Evolutionary conservation across 2,888 invertebrate species (phyloP).

Genomic region (Rotaria magnacalcarata): DNA sequence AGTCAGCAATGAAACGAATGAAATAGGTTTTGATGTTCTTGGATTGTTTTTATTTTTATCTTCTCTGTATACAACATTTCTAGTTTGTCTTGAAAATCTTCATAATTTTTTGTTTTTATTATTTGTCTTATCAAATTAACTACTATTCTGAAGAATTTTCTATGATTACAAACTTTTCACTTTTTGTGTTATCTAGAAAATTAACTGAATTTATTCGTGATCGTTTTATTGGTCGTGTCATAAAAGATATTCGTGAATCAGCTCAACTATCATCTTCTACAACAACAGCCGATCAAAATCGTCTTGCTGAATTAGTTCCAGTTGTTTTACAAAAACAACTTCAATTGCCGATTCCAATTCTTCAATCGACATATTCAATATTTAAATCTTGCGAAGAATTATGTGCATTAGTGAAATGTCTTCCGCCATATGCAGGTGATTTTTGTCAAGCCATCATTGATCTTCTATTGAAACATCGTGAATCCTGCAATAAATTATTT

Average conservation of each 20-base stretch:
- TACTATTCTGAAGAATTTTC: too few species aligned
- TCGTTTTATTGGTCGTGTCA: slow-evolving; percentile 33
- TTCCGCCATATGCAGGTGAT: slow-evolving; percentile 41
- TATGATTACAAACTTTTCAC: too few species aligned
- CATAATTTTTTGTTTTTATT: too few species aligned
- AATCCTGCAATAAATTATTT: slow-evolving; percentile 41
- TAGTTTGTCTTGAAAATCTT: too few species aligned
- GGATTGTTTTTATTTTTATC: too few species aligned
- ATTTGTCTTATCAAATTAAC: too few species aligned
- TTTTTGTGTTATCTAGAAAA: too few species aligned
- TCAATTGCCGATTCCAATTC: slow-evolving; percentile 39
- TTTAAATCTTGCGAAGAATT: slow-evolving; percentile 42
- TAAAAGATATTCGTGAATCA: slow-evolving; percentile 29
- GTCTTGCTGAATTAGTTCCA: slow-evolving; percentile 39
- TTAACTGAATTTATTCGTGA: slow-evolving; percentile 36
- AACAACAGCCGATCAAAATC: not conserved
- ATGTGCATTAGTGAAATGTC: slow-evolving; percentile 41
- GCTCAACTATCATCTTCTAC: not conserved
- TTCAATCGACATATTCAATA: slow-evolving; percentile 36
- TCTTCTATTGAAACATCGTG: slow-evolving; percentile 36
- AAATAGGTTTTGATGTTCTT: too few species aligned
- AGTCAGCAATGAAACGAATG: too few species aligned
- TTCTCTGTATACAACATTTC: too few species aligned
- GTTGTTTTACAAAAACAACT: slow-evolving; percentile 40
- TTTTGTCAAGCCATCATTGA: slow-evolving; percentile 41